Evolutionary conservation across 2,113 vertebrate genomes (phyloP), one percentile per base, ranked within the genome.

Genomic region (Xenotilapia leptura): DNA sequence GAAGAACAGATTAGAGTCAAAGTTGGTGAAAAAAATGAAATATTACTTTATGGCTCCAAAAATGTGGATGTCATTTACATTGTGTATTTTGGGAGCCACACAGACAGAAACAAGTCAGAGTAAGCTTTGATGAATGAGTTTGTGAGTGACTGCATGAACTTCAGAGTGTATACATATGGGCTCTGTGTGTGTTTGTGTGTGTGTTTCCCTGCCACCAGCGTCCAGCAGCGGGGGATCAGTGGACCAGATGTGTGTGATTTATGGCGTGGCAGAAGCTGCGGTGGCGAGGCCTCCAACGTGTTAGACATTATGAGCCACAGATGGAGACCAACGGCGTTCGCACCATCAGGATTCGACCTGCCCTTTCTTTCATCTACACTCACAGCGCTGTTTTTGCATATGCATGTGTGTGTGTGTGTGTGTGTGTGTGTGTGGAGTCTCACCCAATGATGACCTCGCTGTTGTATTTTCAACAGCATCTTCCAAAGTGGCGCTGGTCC

Each of bases 161-260:
- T 80, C 15, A 31, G 54, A 56, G 82, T 68, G 47, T 58, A 21
- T 51, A 33, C 80, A 82, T 19, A 23, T 70, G 70, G 51, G 4
- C 75, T 83, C 42, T 82, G 45, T 28, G 17, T 86, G 14, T 49
- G 9, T 45, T 13, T 85, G 33, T 79, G 36, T 60, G 79, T 89
- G 81, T 55, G 83, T 84, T 51, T 91, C 79, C 75, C 51, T 84
- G 82, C 86, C 86, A 92, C 86, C 84, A 81, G 84, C 45, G 45
- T 88, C 85, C 90, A 91, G 88, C 88, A 79, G 90, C 6, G 1
- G 89, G 87, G 75, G 47, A 88, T 86, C 92, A 73, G n/a, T 53
- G 15, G 58, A 83, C 86, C 95, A 96, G 92, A 93, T 95, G 94
- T 92, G 91, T 89, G 82, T 90, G 92, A 95, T 95, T 94, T 93